phyloP scores from a whole-genome alignment of 1,140 invertebrate species.

The Scylla paramamosain region DNA sequence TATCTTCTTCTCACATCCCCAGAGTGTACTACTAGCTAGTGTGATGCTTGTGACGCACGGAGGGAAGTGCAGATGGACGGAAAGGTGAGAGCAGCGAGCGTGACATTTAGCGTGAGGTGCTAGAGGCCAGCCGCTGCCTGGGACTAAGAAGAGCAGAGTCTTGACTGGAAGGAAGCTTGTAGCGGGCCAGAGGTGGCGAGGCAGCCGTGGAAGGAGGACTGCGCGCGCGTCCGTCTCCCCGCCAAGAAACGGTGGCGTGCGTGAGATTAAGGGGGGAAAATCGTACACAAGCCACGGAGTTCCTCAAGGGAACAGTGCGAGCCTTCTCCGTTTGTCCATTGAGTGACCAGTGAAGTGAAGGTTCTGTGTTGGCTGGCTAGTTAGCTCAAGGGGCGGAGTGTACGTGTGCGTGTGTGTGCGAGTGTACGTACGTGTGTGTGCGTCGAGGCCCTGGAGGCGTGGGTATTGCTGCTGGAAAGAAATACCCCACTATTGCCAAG shows the following conservation, averaged over 20 bases:
- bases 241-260: neutral
- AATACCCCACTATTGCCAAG: neutral
- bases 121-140: neutral
- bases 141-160: neutral
- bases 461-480: slow-evolving; percentile 9
- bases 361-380: neutral
- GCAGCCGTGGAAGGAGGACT: neutral
- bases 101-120: neutral
- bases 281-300: neutral
- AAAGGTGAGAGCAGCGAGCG: neutral
- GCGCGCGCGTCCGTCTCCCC: neutral
- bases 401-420: neutral
- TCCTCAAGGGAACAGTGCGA: neutral
- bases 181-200: neutral
- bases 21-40: neutral
- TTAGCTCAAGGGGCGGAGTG: neutral
- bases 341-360: neutral
- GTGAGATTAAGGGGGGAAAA: neutral
- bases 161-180: neutral
- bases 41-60: neutral
- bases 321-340: neutral
- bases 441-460: neutral
- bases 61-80: neutral
- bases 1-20: neutral
- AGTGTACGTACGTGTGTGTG: neutral